Base-by-base conservation (phyloP, 2,888 invertebrate species). In the Boloria selene region DNA sequence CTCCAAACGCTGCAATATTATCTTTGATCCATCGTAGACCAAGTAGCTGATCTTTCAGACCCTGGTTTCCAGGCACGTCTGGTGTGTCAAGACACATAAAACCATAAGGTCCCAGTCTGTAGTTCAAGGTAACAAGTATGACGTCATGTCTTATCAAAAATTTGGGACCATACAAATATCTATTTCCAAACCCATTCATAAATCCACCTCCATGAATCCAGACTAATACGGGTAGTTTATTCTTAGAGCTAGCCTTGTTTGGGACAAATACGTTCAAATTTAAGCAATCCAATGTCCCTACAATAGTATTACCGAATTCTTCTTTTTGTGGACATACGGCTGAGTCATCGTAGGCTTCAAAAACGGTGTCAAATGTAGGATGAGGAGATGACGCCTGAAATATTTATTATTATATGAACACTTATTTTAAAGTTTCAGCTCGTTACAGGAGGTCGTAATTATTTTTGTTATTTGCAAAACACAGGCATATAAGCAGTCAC, bases 231-330 rank as follows among this genome's bases (percentile, higher is more conserved):
- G 90, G 85, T 0, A 84, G 65, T 13, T 61, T 70, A 26, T 79
- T 72, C 3, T 53, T 68, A 2, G 71, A 64, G 1, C 65, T 75
- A 13, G 76, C 75, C 4, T 62, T 69, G 6, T 78, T 73, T 0
- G 94, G 94, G 1, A 93, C 93, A 75, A 93, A 95, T 0, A 95
- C 89, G 76, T 94, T 95, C 4, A 95, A 74, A 68, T 93, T 93
- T 0, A 95, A 86, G 68, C 95, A 95, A 73, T 93, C 93, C 66
- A 92, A 82, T 18, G 82, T 51, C 77, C 93, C 79, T 74, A 67
- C 64, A 16, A 72, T 58, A 14, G 68, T 62, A 1, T 67, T 75
- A 77, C 86, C 61, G 78, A 75, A 72, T 52, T 74, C 69, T 53
- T 79, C 78, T 6, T 70, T 59, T 75, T 82, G 81, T 13, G 81